A percentile compares a stretch with the other conserved stretches of the same genome.
Conservation (phyloP, 2,113 vertebrate species). For the Cavia porcellus region DNA sequence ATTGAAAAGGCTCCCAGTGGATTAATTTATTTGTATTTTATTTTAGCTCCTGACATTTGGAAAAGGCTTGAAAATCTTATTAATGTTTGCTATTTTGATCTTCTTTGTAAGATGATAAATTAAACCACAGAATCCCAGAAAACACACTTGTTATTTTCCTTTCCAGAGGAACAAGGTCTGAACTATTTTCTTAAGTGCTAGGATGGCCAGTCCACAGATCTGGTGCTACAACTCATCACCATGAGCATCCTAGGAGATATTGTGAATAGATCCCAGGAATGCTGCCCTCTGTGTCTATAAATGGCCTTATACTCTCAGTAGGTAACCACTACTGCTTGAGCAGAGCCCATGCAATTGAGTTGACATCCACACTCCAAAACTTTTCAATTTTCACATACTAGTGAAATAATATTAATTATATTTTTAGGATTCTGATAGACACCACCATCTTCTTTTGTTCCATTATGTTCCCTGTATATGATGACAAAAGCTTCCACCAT, state of each 20-base stretch:
- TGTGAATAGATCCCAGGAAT: background rate
- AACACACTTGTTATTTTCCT: conserved; percentile 76
- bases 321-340: no score
- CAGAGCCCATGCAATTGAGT: background rate
- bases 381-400: background rate
- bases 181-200: background rate
- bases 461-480: background rate
- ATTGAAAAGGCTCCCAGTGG: conserved; percentile 18
- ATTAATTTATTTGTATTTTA: conserved; percentile 76
- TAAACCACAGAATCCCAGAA: conserved; percentile 65
- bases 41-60: conserved; percentile 74
- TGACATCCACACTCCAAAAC: background rate
- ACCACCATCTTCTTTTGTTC: background rate
- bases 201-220: background rate
- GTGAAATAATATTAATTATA: background rate
- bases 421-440: conserved; percentile 15
- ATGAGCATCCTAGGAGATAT: background rate
- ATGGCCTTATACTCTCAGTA: background rate
- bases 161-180: conserved; percentile 10
- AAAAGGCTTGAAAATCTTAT: conserved; percentile 77
- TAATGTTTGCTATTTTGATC: conserved; percentile 78
- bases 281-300: background rate
- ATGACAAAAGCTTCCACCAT: background rate
- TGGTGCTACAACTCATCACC: background rate
- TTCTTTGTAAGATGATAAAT: conserved; percentile 63